phyloP scores from a whole-genome alignment of 1,140 invertebrate genomes.

The Caenorhabditis inopinata region DNA sequence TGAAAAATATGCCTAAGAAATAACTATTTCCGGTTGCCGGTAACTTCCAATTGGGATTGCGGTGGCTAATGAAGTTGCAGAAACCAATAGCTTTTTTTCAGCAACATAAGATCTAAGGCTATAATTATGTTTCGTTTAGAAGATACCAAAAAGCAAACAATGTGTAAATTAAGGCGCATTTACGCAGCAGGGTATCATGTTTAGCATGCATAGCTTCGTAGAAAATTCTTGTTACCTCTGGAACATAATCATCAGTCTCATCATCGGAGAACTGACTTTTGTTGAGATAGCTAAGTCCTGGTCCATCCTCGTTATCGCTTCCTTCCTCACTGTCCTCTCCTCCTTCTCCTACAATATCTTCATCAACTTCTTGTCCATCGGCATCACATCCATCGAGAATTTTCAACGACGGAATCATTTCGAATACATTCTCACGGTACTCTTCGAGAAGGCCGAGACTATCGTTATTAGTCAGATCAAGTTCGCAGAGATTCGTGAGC shows the following conservation, averaged over 20 bases:
- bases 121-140: no score
- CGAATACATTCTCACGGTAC: slow-evolving; percentile 34
- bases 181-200: no score
- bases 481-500: slow-evolving; percentile 9
- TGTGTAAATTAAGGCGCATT: no score
- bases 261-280: slow-evolving; percentile 37
- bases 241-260: slow-evolving; percentile 40
- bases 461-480: slow-evolving; percentile 18
- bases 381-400: slow-evolving; percentile 32
- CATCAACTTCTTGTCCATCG: slow-evolving; percentile 25
- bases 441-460: background rate
- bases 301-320: slow-evolving; percentile 18
- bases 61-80: no score
- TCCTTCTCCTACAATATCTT: background rate
- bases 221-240: background rate
- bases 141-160: no score
- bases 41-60: no score
- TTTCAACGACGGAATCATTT: slow-evolving; percentile 34
- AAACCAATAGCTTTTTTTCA: no score
- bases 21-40: no score
- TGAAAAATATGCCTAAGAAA: no score
- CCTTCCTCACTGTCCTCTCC: slow-evolving; percentile 36
- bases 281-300: slow-evolving; percentile 36
- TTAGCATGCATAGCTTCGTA: no score
- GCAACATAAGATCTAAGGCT: no score